These are phyloP conservation scores for Azorinus chamasolen DNA, from an alignment of 2,888 invertebrate genomes.

Conservation along the genomic window DNA sequence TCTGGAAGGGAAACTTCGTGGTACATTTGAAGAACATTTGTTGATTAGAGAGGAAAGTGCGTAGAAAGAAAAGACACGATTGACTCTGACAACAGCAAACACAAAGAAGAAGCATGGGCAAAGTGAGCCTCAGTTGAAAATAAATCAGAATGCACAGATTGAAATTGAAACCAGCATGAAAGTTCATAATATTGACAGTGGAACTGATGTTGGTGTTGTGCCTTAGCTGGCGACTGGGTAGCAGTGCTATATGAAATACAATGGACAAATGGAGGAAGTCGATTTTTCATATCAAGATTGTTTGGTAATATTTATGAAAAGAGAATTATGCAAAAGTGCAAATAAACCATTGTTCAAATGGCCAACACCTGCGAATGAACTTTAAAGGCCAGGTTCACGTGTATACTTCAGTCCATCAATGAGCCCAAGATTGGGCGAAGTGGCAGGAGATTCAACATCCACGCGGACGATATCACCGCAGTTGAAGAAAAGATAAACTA, in stretches of 20 bases:
- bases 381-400: constrained; percentile 12
- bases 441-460: no score
- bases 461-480: no score
- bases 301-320: constrained; percentile 8
- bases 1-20: constrained; percentile 4
- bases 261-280: constrained; percentile 11
- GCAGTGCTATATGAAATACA: no score
- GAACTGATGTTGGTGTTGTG: no score
- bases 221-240: no score
- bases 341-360: constrained; percentile 16
- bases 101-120: background rate
- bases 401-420: no score
- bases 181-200: background rate
- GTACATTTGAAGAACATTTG: background rate
- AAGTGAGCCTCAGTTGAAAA: background rate
- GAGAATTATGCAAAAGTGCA: background rate
- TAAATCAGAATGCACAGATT: background rate
- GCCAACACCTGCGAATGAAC: constrained; percentile 11
- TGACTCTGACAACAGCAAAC: background rate
- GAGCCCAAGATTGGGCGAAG: no score
- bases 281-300: constrained; percentile 11
- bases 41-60: background rate
- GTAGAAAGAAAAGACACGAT: background rate
- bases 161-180: no score
- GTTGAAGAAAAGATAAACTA: constrained; percentile 5